phyloP scores from a whole-genome alignment of 1,140 invertebrate genomes.

The Leptinotarsa lineolata region DNA sequence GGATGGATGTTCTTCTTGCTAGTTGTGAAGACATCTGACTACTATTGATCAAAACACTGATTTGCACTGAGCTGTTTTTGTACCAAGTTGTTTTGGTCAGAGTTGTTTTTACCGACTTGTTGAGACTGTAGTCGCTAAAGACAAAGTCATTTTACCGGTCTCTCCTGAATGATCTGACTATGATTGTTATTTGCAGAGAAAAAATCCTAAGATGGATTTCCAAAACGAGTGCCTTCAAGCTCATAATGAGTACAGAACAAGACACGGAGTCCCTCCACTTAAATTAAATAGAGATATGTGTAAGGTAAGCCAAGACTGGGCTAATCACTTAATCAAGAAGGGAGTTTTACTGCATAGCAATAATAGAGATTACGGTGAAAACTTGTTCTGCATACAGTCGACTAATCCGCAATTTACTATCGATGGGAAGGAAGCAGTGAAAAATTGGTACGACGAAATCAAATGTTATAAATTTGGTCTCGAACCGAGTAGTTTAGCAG shows the following conservation, averaged over 20 bases:
- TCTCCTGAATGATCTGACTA: no score
- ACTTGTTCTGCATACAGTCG: slow-evolving; percentile 54
- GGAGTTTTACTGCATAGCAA: slow-evolving; percentile 62
- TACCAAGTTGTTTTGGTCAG: no score
- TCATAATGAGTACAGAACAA: slow-evolving; percentile 67
- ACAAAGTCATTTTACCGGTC: no score
- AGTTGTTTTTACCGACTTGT: no score
- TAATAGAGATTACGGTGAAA: slow-evolving; percentile 64
- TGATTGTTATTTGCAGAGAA: slow-evolving; percentile 33
- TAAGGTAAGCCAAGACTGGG: slow-evolving; percentile 66
- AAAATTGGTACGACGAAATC: slow-evolving; percentile 76
- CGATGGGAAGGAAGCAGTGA: slow-evolving; percentile 70
- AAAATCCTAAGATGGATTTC: slow-evolving; percentile 45
- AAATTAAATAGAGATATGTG: slow-evolving; percentile 66
- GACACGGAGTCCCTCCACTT: slow-evolving; percentile 65
- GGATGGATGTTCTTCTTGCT: no score
- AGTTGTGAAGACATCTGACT: no score
- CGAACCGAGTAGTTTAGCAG: slow-evolving; percentile 56
- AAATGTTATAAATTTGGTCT: slow-evolving; percentile 65
- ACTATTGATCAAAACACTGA: no score
- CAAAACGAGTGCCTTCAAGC: slow-evolving; percentile 61
- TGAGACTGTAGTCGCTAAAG: no score
- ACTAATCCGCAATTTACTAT: slow-evolving; percentile 67
- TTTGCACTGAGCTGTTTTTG: no score
- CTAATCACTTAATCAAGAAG: slow-evolving; percentile 62